Percentiles rank a stretch among this genome's conserved stretches.
phyloP scores from a whole-genome alignment of 37 sponge, comb jelly and placozoan species.

The Spongilla lacustris region DNA sequence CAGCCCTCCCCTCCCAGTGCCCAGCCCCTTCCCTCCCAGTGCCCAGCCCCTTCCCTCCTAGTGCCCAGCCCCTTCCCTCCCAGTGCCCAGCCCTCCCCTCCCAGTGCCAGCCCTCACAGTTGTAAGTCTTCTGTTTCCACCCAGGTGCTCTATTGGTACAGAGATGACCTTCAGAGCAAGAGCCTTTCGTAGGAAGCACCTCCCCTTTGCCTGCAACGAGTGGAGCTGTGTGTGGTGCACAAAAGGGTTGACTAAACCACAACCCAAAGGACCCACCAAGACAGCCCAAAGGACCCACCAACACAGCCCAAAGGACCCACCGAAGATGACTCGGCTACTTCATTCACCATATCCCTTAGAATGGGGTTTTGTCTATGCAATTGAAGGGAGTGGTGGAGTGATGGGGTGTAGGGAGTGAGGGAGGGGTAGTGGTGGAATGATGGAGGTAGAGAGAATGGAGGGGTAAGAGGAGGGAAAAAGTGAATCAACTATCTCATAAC shows the following conservation, averaged over 20 bases:
- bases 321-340: constrained; percentile 27
- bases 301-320: constrained; percentile 15
- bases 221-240: constrained; percentile 14
- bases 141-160: constrained; percentile 78
- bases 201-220: constrained; percentile 53
- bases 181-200: constrained; percentile 74
- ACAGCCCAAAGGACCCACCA: not conserved
- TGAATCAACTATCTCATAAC: not conserved
- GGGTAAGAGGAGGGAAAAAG: not conserved
- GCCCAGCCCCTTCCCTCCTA: not conserved
- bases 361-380: constrained; percentile 67
- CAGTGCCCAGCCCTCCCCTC: not conserved
- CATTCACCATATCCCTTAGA: constrained; percentile 38
- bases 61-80: not conserved
- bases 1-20: not conserved
- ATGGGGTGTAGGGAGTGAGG: not conserved
- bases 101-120: constrained; percentile 7
- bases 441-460: not conserved
- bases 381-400: not conserved
- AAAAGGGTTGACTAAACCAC: not conserved
- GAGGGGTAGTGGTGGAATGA: not conserved
- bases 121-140: constrained; percentile 59
- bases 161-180: constrained; percentile 69
- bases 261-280: not conserved
- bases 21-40: not conserved